Percentiles rank a stretch among this genome's conserved stretches.
Evolutionary conservation across 2,888 invertebrate species (phyloP).

Genomic region (Petrolisthes manimaculis): DNA sequence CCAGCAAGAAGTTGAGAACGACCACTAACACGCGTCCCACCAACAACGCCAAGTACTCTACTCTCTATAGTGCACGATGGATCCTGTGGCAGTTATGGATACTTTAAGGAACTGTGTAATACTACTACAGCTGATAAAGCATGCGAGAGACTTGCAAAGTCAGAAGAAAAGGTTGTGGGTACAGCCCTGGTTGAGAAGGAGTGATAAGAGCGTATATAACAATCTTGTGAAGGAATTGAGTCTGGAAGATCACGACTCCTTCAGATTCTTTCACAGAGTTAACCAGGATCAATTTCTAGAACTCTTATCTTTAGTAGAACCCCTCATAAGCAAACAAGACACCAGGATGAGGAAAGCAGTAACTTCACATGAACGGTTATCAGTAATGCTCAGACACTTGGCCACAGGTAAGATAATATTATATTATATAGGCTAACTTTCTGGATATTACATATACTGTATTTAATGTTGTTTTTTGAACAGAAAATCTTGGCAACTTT

Average conservation of each 20-base stretch:
- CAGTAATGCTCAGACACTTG: slow-evolving; percentile 1
- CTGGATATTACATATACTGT: no score
- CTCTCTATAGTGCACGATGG: neutral
- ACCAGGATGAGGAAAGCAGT: slow-evolving; percentile 22
- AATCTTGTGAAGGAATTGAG: slow-evolving; percentile 16
- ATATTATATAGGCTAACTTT: neutral
- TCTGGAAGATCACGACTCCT: slow-evolving; percentile 9
- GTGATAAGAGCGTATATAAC: slow-evolving; percentile 1
- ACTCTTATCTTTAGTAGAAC: slow-evolving; percentile 3
- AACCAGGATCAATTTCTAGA: slow-evolving; percentile 5
- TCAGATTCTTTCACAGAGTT: slow-evolving; percentile 13
- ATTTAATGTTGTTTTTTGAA: no score
- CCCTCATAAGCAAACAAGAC: slow-evolving; percentile 10
- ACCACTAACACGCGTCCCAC: no score
- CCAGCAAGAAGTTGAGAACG: no score
- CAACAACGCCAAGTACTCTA: no score
- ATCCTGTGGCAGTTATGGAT: neutral
- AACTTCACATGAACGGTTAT: slow-evolving; percentile 2
- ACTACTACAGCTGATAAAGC: no score
- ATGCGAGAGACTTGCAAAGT: no score
- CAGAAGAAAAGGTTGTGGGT: no score
- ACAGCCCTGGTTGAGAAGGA: neutral
- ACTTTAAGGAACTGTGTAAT: neutral
- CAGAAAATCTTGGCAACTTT: no score
- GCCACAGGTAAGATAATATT: slow-evolving; percentile 7